A percentile compares a stretch with the other conserved stretches of the same genome.
phyloP scores from a whole-genome alignment of 2,797 vertebrate species.

The Phataginus tricuspis region DNA sequence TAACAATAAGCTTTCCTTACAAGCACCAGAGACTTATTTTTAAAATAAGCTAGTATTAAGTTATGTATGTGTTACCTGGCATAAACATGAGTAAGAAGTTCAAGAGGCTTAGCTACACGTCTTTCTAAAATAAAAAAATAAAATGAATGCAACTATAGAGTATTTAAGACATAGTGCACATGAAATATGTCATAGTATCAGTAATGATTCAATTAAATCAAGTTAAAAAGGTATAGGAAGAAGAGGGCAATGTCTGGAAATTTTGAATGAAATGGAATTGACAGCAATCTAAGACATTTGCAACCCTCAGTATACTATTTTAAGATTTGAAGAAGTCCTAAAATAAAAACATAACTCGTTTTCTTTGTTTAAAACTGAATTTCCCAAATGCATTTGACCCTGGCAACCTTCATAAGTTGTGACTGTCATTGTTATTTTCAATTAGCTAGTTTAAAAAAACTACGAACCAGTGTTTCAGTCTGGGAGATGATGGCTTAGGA shows the following conservation, averaged over 20 bases:
- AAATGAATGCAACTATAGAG: not conserved
- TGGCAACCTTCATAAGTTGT: not conserved
- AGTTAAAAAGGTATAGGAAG: not conserved
- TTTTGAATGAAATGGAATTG: not conserved
- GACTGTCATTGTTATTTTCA: not conserved
- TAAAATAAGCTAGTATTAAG: conserved; percentile 25
- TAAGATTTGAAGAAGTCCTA: not conserved
- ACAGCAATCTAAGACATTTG: not conserved
- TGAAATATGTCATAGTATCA: not conserved
- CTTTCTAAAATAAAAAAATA: conserved; percentile 41
- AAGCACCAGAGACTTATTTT: not conserved
- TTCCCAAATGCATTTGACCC: not conserved
- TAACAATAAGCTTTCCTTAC: not conserved
- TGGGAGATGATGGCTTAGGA: not conserved
- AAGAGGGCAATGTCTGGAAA: not conserved
- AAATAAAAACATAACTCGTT: not conserved
- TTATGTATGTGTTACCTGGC: not conserved
- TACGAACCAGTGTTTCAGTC: not conserved
- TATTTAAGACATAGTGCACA: not conserved
- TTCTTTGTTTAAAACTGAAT: not conserved
- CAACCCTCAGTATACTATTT: not conserved
- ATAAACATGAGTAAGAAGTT: conserved; percentile 15
- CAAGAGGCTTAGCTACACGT: not conserved
- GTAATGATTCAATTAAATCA: not conserved
- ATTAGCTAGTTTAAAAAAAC: not conserved